Conservation (phyloP, 2,888 invertebrate genomes). For the Poecilus cupreus region DNA sequence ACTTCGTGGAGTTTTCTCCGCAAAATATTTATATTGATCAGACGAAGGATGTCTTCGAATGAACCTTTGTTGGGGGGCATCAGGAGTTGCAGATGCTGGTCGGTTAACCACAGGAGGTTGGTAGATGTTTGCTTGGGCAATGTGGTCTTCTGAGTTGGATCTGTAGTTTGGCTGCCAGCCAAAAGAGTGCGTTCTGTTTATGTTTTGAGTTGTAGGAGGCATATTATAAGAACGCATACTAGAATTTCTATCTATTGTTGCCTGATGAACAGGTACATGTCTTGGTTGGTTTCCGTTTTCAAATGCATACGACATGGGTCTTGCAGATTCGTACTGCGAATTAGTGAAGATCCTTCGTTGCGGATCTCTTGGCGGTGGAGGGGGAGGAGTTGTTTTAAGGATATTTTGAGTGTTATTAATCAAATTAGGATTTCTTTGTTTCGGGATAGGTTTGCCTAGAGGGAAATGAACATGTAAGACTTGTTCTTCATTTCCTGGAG, state of each 20-base stretch:
- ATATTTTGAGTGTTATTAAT: conserved; percentile 64
- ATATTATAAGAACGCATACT: conserved; percentile 58
- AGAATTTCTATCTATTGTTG: conserved; percentile 44
- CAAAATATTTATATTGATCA: conserved; percentile 78
- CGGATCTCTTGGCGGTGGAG: conserved; percentile 87
- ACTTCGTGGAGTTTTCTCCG: conserved; percentile 84
- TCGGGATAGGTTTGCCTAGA: conserved; percentile 65
- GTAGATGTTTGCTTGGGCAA: conserved; percentile 62
- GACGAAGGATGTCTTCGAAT: conserved; percentile 63
- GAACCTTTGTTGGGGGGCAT: conserved; percentile 65
- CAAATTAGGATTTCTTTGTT: conserved; percentile 67
- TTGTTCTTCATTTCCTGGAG: conserved; percentile 65
- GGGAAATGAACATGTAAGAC: conserved; percentile 69
- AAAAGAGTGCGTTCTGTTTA: conserved; percentile 64
- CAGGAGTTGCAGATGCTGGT: conserved; percentile 71
- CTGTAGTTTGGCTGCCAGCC: conserved; percentile 67
- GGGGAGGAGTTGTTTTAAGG: conserved; percentile 77
- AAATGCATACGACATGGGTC: conserved; percentile 76
- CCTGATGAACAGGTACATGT: conserved; percentile 67
- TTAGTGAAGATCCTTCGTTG: conserved; percentile 77
- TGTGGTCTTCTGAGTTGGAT: conserved; percentile 71
- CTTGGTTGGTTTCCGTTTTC: conserved; percentile 69
- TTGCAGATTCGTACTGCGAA: conserved; percentile 68
- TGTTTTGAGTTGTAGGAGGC: conserved; percentile 7
- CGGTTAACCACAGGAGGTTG: conserved; percentile 65